Conservation (phyloP, 1,140 invertebrate genomes). For the Macrocentrus cingulum region DNA sequence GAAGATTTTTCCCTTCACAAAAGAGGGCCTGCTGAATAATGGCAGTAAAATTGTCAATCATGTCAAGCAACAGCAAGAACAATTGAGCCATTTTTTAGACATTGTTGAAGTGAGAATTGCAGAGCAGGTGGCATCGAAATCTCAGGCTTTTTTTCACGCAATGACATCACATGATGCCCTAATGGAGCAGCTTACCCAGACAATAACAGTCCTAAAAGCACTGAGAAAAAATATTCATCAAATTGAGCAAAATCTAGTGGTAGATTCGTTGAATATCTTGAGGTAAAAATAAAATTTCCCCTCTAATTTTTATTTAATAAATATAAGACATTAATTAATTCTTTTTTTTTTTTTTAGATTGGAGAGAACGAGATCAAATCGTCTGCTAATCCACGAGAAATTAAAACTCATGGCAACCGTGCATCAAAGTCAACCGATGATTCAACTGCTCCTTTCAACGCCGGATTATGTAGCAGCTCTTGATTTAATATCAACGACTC, state of each 20-base stretch:
- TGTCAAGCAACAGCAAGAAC: conserved; percentile 66
- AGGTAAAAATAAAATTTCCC: conserved; percentile 42
- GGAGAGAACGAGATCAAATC: conserved; percentile 66
- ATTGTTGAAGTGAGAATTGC: conserved; percentile 94
- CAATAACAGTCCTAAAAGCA: conserved; percentile 76
- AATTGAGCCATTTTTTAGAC: conserved; percentile 90
- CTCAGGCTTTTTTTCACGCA: conserved; percentile 94
- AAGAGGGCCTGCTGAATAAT: conserved; percentile 47
- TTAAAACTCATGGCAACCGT: conserved; percentile 93
- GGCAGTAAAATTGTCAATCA: conserved; percentile 42
- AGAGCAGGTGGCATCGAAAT: conserved; percentile 93
- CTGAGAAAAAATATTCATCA: conserved; percentile 70
- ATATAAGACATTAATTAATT: too few species aligned
- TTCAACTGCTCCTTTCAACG: conserved; percentile 91
- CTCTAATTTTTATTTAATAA: too few species aligned
- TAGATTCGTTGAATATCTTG: conserved; percentile 78
- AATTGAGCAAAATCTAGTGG: conserved; percentile 78
- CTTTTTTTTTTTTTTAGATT: conserved; percentile 39
- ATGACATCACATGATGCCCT: conserved; percentile 95
- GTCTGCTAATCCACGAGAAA: conserved; percentile 69
- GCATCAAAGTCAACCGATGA: conserved; percentile 96
- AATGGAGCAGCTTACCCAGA: conserved; percentile 84
- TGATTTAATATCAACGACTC: conserved; percentile 94
- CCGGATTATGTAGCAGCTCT: conserved; percentile 97
- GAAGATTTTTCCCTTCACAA: conserved; percentile 75